phyloP scores from a whole-genome alignment of 2,888 invertebrate genomes.

The Caenorhabditis panamensis region DNA sequence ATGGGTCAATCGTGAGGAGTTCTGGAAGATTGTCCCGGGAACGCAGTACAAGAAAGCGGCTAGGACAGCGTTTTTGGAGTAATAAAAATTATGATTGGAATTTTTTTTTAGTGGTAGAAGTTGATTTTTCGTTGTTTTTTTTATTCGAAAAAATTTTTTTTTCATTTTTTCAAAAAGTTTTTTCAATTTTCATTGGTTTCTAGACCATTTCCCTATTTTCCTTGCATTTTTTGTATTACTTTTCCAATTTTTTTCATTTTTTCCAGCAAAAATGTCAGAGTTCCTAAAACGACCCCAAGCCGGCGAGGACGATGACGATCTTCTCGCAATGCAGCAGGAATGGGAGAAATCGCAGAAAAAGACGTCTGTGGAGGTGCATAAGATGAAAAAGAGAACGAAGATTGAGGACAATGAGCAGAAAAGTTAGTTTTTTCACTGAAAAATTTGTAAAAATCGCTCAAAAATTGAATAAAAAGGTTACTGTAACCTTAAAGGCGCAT shows the following conservation, averaged over 20 bases:
- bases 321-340: slow-evolving; percentile 63
- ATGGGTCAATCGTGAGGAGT: slow-evolving; percentile 74
- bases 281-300: slow-evolving; percentile 63
- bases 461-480: not conserved
- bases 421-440: no score
- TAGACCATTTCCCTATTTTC: not conserved
- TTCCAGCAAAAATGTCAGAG: slow-evolving; percentile 33
- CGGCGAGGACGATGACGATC: slow-evolving; percentile 69
- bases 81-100: slow-evolving; percentile 16
- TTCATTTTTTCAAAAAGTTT: not conserved
- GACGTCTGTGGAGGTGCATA: slow-evolving; percentile 43
- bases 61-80: slow-evolving; percentile 66
- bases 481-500: no score
- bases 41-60: slow-evolving; percentile 61
- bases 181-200: slow-evolving; percentile 3
- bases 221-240: not conserved
- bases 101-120: slow-evolving; percentile 12
- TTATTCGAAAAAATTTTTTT: not conserved
- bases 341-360: slow-evolving; percentile 46
- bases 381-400: slow-evolving; percentile 44
- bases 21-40: slow-evolving; percentile 63
- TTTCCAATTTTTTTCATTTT: not conserved
- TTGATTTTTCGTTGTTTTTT: slow-evolving; percentile 13
- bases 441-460: not conserved
- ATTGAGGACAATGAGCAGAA: slow-evolving; percentile 1